Evolutionary conservation across 1,140 invertebrate genomes (phyloP), one percentile per base, ranked within the genome.

Genomic region (Drosophila ananassae): DNA sequence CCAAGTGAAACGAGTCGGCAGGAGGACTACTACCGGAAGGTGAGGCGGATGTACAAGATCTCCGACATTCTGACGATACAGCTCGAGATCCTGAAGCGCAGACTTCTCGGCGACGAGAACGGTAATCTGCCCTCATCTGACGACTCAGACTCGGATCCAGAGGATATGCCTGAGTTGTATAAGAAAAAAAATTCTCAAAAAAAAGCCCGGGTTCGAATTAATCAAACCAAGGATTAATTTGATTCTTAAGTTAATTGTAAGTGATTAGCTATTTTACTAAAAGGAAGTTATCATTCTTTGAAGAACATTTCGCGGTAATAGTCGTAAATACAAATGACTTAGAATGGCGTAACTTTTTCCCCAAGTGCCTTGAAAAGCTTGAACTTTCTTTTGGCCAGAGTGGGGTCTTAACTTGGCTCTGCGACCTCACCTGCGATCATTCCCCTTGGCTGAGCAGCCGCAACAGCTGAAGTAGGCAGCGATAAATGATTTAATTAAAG

Each of bases 401-500:
- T 8, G 4, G 8, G 10, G 1, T 7, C 21, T 28, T 34, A 24
- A 30, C n/a, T 21, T 12, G 9, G 21, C 41, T 34, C 17, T 37
- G 24, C 39, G 24, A 55, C 22, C 47, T 73, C 24, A 24, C 30
- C 32, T 22, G 34, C 9, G 37, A 62, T 73, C 56, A 34, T 73
- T 73, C 55, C 48, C 51, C 32, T 60, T 53, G 17, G 50, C 25
- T 71, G 34, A 55, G 12, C 50, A 34, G 6, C 13, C 4, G 24
- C 13, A 8, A 24, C 25, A 3, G 6, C 17, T 28, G 24, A 71
- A 73, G 50, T 50, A 28, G 21, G 57, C 47, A 37, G 59, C 59
- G 59, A 53, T 74, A 74, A 74, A 64, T 74, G 71, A 63, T 74
- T 73, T 73, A 74, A 74, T 74, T 74, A 64, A 74, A 22, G 17